Evolutionary conservation across 2,113 vertebrate species (phyloP).

Genomic region (Lipotes vexillifer): DNA sequence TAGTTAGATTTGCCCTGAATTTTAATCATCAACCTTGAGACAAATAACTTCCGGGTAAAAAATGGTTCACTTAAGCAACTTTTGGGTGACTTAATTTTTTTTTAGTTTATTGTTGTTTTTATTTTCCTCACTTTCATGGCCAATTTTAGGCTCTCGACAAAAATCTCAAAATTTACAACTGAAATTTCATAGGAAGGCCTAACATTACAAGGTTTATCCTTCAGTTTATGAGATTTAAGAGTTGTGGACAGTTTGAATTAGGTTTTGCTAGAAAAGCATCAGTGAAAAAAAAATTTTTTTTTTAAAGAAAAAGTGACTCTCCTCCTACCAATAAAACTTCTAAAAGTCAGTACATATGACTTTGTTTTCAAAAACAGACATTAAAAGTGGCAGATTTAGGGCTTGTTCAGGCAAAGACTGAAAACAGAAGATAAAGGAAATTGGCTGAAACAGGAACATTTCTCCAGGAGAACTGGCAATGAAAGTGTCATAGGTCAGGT

Average conservation of each 20-base stretch:
- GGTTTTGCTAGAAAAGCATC: constrained; percentile 32
- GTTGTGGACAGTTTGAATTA: not conserved
- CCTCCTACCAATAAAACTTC: constrained; percentile 27
- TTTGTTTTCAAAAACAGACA: constrained; percentile 35
- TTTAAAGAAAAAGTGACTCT: constrained; percentile 5
- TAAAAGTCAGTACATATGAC: constrained; percentile 2
- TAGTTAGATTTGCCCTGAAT: not conserved
- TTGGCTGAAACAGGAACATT: not conserved
- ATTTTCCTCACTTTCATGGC: not conserved
- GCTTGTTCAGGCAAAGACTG: not conserved
- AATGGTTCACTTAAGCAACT: not conserved
- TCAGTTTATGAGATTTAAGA: constrained; percentile 17
- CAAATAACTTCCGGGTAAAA: not conserved
- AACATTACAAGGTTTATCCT: not conserved
- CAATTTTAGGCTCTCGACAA: not conserved
- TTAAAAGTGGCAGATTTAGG: constrained; percentile 3
- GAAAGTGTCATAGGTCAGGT: not conserved
- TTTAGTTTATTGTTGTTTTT: not conserved
- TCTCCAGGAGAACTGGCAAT: not conserved
- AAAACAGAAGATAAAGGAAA: not conserved
- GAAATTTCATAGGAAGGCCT: not conserved
- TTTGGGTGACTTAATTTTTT: not conserved
- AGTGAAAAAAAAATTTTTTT: not conserved
- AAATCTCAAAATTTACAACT: constrained; percentile 17
- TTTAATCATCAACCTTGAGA: not conserved